A percentile compares a stretch with the other conserved stretches of the same genome.
Conservation (phyloP, 2,797 vertebrate species). For the Myiothlypis chrysogaster region DNA sequence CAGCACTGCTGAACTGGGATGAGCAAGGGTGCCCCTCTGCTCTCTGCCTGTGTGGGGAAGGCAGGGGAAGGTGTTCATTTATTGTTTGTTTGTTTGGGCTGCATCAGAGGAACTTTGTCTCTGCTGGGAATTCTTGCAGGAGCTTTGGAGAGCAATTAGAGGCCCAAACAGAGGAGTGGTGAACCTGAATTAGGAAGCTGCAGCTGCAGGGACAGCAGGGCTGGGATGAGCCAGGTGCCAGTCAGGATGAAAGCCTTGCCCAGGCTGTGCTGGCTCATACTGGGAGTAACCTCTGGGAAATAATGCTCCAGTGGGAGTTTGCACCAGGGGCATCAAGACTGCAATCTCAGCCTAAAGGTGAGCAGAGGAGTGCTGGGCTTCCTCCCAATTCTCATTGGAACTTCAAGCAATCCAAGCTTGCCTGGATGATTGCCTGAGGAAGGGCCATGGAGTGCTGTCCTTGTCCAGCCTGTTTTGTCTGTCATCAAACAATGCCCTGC, state of each 20-base stretch:
- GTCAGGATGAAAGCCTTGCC: neutral
- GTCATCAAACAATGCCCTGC: neutral
- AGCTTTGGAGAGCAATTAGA: neutral
- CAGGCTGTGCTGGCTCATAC: neutral
- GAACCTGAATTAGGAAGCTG: neutral
- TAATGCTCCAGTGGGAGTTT: neutral
- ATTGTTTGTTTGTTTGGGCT: neutral
- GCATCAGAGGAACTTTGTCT: neutral
- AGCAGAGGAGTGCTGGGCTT: neutral
- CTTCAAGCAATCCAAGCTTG: neutral
- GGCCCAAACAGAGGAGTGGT: neutral
- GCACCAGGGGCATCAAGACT: fast-evolving
- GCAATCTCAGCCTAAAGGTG: neutral
- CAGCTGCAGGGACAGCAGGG: neutral
- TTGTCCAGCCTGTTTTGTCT: neutral
- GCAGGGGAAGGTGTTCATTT: too few species aligned
- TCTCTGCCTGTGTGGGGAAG: neutral
- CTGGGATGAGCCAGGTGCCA: neutral
- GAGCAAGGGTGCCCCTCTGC: neutral
- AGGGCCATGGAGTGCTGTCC: neutral
- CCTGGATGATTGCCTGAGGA: neutral
- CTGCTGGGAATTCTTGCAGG: neutral
- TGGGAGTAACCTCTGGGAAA: neutral
- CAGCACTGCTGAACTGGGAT: fast-evolving
- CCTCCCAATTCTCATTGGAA: neutral